Evolutionary conservation across 2,113 vertebrate genomes (phyloP), one percentile per base, ranked within the genome.

Genomic region (Pomatorhinus ruficollis): DNA sequence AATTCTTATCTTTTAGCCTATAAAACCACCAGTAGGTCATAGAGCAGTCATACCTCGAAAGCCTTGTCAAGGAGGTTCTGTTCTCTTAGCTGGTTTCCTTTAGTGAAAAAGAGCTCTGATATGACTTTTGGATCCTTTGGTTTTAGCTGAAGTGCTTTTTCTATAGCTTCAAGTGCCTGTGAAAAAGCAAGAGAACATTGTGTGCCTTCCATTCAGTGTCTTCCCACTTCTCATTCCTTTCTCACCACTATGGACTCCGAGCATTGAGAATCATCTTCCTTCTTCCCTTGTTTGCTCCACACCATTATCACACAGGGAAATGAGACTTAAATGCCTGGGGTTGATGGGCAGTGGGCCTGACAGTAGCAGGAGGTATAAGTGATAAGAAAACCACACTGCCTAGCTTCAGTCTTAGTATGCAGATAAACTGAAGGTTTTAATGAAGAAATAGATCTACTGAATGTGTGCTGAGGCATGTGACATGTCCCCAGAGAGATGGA

Each of bases 61-160:
- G 99, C 99, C 93, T 97, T 97, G 89, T 99, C 98, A 82, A 99
- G 97, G 89, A 97, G 98, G 95, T 99, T 99, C 95, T 99, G 98
- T 95, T 99, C 99, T 95, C 99, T 97, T 54, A 99, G 98, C 79
- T 99, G 99, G 96, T 99, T 99, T 96, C 99, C 99, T 98, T 99
- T 99, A 57, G 99, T 99, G 95, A 99, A 99, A 89, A 99, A 97
- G 33, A 99, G 98, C 95, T 99, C 99, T 63, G 99, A 99, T 87
- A 97, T 96, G 52, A 99, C 97, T 69, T 98, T 98, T 6, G 98
- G 96, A 88, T 99, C 99, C 96, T 97, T 97, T 97, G 98, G 98
- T 94, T 98, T 98, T 95, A 99, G 98, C 95, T 98, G 98, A 81
- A 99, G 97, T n/a, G 99, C 99, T 86, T 96, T 94, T 81, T 99